Base-by-base conservation (phyloP, 1,140 invertebrate species). In the Pteromalus puparum region DNA sequence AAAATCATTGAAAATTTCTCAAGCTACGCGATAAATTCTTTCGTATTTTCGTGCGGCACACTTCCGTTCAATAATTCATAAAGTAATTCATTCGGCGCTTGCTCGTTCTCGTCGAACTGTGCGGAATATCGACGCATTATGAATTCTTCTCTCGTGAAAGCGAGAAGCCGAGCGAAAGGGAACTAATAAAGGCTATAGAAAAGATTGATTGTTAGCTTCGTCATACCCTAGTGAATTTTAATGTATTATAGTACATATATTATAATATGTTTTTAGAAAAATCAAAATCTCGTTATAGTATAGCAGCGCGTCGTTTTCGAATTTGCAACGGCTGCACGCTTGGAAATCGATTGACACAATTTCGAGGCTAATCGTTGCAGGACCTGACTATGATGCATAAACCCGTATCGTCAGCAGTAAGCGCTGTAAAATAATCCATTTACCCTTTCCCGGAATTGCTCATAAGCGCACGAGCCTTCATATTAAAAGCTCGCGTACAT, bases 21-120 rank as follows among this genome's bases (percentile, higher is more conserved):
- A n/a, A n/a, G n/a, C n/a, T n/a, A n/a, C 21, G 53, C 18, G 18
- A n/a, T 61, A 21, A 21, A 61, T 61, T 21, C 18, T 53, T 53
- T 15, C 48, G 18, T 18, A 61, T 75, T 75, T 75, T 75, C 13
- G 9, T 15, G 42, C 18, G n/a, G 38, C 42, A 48, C 42, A 48
- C 42, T 75, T 75, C 73, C n/a, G 42, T 75, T 75, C 73, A 75
- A 75, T 75, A 75, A 75, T 75, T 75, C 73, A 75, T 75, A 48
- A 73, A 73, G 72, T 34, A 73, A 73, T 73, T 42, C 72, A 73
- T 73, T 42, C 34, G 34, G 21, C 38, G 6, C 42, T 4, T 15
- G 72, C 38, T 74, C 42, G 73, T 21, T 61, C 18, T 61, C 46
- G 1, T n/a, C 53, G 53, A 61, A 61, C 53, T 61, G 53, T 0